phyloP scores from a whole-genome alignment of 2,888 invertebrate species.

The Lithophane socia region DNA sequence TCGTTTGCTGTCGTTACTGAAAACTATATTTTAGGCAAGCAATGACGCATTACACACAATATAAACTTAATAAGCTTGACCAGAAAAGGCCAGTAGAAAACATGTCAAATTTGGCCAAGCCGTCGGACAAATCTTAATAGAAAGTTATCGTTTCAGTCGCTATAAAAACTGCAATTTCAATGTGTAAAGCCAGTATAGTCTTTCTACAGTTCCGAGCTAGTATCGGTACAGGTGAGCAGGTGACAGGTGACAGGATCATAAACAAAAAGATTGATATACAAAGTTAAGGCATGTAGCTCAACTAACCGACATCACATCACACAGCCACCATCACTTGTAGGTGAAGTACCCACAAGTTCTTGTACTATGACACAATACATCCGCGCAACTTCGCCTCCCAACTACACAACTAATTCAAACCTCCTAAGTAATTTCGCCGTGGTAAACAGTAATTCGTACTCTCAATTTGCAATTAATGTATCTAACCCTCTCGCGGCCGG shows the following conservation, averaged over 20 bases:
- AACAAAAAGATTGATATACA: not conserved
- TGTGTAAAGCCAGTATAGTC: too few species aligned
- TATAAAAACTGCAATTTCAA: too few species aligned
- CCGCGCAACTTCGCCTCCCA: not conserved
- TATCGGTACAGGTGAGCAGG: not conserved
- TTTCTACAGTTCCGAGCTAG: too few species aligned
- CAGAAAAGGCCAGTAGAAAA: not conserved
- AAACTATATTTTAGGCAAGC: conserved; percentile 22
- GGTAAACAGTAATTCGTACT: conserved; percentile 38
- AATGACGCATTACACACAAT: conserved; percentile 1
- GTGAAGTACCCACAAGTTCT: not conserved
- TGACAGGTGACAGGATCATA: too few species aligned
- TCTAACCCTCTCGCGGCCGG: conserved; percentile 34
- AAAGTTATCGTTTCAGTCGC: not conserved
- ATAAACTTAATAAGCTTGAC: not conserved
- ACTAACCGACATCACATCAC: not conserved
- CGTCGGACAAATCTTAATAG: too few species aligned
- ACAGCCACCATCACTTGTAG: not conserved
- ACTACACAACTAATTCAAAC: conserved; percentile 32
- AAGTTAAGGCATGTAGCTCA: not conserved
- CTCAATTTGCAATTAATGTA: conserved; percentile 51
- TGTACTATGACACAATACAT: not conserved
- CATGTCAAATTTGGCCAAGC: too few species aligned
- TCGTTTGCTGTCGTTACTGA: conserved; percentile 8
- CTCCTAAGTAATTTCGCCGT: conserved; percentile 24